Base-by-base conservation (phyloP, 2,113 vertebrate species). In the Gracilinanus agilis region DNA sequence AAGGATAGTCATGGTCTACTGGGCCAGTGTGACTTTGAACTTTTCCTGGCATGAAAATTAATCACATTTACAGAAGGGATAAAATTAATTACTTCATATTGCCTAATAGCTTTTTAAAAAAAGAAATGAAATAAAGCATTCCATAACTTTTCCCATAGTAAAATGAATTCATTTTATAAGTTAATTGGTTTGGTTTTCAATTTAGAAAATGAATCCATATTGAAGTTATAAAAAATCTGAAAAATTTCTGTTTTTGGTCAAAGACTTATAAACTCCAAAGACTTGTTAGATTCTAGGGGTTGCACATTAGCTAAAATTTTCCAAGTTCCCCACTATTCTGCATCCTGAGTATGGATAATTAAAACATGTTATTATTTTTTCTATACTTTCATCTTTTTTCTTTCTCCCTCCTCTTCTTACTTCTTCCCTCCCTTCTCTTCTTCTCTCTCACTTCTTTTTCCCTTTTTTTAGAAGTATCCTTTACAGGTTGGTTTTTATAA, bases 121-220 rank as follows among this genome's bases (percentile, higher is more conserved):
- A 97, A 94, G 96, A 93, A 96, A 96, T 96, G 97, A 93, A 96
- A 96, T 96, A 96, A 96, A 97, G 96, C 90, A 95, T 95, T 96
- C 95, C 94, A 88, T 95, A 97, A 95, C 95, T 96, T 96, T 96
- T 97, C 96, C 97, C 98, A 98, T 90, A 97, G 96, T 93, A 97
- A 93, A 98, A 98, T 96, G 96, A 98, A 98, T 97, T 98, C 98
- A 95, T 53, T 96, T 95, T 96, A 96, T 97, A 97, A 97, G 97
- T 96, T 97, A 98, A 98, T 98, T 98, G 97, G 97, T 98, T 98
- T 97, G 92, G 96, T 97, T 98, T 98, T 98, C 97, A 97, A 97
- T 97, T 98, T 98, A 94, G 97, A 92, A 96, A 98, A 96, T 96
- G 95, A 97, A 97, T 92, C 97, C 75, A 34, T 97, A 97, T 97